Evolutionary conservation across 2,888 invertebrate species (phyloP).

Genomic region (Lypha dubia): DNA sequence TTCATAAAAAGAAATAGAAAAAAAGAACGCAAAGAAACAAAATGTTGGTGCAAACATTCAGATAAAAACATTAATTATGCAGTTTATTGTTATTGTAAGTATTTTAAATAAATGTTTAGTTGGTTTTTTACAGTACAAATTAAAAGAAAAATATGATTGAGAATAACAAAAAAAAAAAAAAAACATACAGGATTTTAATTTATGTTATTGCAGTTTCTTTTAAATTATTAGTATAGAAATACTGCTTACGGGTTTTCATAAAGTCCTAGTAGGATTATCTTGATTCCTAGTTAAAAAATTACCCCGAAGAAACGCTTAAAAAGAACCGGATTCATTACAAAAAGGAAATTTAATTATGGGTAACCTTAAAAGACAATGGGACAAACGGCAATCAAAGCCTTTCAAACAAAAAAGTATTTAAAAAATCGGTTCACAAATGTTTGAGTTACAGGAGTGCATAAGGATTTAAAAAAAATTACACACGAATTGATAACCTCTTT

Average conservation of each 20-base stretch:
- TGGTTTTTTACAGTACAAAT: conserved; percentile 3
- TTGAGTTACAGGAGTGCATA: no score
- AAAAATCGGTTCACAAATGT: no score
- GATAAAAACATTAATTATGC: conserved; percentile 49
- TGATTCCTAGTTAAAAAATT: no score
- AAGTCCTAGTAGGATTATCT: no score
- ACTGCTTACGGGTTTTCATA: neutral
- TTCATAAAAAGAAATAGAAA: conserved; percentile 72
- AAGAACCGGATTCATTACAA: no score
- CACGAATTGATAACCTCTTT: no score
- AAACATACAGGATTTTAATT: neutral
- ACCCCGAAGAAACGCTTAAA: no score
- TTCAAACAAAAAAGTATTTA: no score
- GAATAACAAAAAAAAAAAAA: conserved; percentile 12
- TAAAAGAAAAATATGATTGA: neutral
- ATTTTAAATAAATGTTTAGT: conserved; percentile 8
- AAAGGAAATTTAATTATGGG: no score
- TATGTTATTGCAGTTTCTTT: neutral
- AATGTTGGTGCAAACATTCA: conserved; percentile 74
- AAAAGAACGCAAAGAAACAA: conserved; percentile 73
- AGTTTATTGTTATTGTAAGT: conserved; percentile 46
- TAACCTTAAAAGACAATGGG: no score
- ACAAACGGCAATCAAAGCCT: no score
- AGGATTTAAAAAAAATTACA: no score
- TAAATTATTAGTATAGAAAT: neutral